Conservation (phyloP, 2,888 invertebrate genomes). For the Drosophila quinaria region DNA sequence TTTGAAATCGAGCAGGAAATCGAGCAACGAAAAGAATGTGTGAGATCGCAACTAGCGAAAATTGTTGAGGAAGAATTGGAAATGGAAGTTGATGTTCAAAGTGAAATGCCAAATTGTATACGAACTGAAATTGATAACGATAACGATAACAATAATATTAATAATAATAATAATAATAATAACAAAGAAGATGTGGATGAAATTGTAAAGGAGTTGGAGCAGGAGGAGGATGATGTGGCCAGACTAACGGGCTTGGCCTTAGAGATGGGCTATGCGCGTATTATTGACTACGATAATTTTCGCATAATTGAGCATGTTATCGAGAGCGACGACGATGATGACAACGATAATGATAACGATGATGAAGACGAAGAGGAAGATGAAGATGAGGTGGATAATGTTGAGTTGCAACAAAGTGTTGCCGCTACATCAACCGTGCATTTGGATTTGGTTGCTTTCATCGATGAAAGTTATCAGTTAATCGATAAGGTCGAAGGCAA, state of each 20-base stretch:
- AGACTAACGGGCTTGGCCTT: constrained; percentile 55
- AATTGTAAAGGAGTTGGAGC: neutral
- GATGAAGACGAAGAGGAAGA: constrained; percentile 5
- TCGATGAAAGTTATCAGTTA: constrained; percentile 79
- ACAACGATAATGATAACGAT: neutral
- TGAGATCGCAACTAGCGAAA: constrained; percentile 42
- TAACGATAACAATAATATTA: constrained; percentile 9
- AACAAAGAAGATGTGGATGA: neutral
- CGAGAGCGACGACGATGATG: constrained; percentile 70
- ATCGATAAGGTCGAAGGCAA: constrained; percentile 62
- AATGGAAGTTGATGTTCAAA: neutral
- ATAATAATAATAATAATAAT: constrained; percentile 21
- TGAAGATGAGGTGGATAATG: constrained; percentile 4
- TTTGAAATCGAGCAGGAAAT: constrained; percentile 13
- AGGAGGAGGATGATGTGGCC: constrained; percentile 45
- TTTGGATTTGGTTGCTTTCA: constrained; percentile 80
- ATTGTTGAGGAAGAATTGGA: constrained; percentile 51
- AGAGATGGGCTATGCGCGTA: constrained; percentile 74
- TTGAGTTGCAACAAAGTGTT: neutral
- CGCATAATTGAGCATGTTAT: constrained; percentile 83
- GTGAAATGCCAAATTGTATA: constrained; percentile 24
- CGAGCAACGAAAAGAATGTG: constrained; percentile 4
- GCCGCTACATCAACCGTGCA: constrained; percentile 48
- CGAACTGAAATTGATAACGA: constrained; percentile 28
- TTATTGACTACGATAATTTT: constrained; percentile 81